These are phyloP conservation scores for Chloroceryle amazona DNA, from an alignment of 2,797 vertebrate species.

Conservation along the genomic window DNA sequence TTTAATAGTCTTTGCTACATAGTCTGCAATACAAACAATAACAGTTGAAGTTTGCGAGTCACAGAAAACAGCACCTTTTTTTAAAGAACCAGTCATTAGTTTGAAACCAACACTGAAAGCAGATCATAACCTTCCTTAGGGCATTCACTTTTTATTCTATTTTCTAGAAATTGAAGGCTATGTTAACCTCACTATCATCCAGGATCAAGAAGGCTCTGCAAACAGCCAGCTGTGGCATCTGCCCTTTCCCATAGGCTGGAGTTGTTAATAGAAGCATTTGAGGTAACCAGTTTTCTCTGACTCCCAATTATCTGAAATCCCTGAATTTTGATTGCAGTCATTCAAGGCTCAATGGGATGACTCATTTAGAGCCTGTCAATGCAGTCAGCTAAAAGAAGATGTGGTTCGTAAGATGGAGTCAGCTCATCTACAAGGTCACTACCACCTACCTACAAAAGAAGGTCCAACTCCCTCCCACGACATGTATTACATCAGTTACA, in stretches of 20 bases:
- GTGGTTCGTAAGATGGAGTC: neutral
- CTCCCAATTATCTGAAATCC: neutral
- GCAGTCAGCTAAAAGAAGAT: neutral
- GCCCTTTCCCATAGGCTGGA: neutral
- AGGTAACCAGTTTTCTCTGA: neutral
- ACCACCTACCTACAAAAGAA: neutral
- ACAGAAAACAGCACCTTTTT: neutral
- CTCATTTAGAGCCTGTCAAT: neutral
- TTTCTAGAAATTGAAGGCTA: neutral
- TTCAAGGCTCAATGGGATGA: neutral
- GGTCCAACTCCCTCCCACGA: neutral
- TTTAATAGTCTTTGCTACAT: neutral
- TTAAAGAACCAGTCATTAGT: neutral
- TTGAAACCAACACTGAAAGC: conserved; percentile 23
- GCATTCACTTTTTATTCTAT: neutral
- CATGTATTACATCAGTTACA: neutral
- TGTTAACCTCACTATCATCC: neutral
- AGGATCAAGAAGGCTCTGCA: neutral
- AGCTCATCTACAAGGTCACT: neutral
- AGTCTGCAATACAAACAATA: neutral
- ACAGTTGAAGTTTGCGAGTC: neutral
- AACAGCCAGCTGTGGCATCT: neutral
- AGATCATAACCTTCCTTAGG: neutral
- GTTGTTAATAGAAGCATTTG: neutral
- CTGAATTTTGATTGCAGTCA: neutral